A percentile compares a stretch with the other conserved stretches of the same genome.
Evolutionary conservation across 2,797 vertebrate genomes (phyloP).

Genomic region (Cyclura pinguis): DNA sequence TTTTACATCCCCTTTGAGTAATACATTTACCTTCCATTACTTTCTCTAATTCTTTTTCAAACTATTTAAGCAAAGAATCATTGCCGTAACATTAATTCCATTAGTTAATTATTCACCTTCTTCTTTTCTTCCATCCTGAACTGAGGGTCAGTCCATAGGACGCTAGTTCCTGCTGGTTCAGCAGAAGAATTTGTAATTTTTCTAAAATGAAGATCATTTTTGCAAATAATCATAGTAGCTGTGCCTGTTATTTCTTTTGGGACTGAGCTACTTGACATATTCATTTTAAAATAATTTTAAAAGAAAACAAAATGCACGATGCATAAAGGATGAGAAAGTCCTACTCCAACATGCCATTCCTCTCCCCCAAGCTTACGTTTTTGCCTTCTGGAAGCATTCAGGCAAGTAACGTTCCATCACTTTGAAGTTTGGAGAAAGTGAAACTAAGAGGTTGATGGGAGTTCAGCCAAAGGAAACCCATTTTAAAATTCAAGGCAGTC

Average conservation of each 20-base stretch:
- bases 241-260: background rate
- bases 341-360: background rate
- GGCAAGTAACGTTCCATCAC: background rate
- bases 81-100: background rate
- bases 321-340: background rate
- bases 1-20: background rate
- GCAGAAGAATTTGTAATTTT: background rate
- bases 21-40: background rate
- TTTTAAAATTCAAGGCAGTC: conserved; percentile 39
- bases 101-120: background rate
- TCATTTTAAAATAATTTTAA: conserved; percentile 7
- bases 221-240: background rate
- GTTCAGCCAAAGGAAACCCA: conserved; percentile 16
- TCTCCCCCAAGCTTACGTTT: fast-evolving
- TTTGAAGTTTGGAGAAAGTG: background rate
- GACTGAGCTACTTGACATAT: background rate
- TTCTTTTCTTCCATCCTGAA: background rate
- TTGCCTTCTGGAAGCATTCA: background rate
- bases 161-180: background rate
- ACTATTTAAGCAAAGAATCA: background rate
- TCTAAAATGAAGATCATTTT: background rate
- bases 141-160: background rate
- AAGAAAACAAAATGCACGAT: background rate
- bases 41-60: background rate
- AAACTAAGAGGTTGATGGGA: fast-evolving